Base-by-base conservation (phyloP, 2,113 vertebrate genomes). In the Tapirus terrestris region DNA sequence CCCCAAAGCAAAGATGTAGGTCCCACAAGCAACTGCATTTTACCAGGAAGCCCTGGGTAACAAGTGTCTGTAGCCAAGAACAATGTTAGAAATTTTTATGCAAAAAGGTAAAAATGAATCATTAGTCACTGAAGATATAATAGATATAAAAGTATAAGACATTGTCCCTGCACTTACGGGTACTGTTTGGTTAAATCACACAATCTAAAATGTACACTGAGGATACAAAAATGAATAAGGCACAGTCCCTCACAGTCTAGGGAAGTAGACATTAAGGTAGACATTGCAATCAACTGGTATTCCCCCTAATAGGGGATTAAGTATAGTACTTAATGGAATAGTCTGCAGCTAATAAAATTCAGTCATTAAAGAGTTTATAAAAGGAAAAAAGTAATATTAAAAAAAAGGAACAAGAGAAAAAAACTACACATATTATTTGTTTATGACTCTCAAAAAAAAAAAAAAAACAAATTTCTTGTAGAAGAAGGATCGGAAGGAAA, bases 101-200 rank as follows among this genome's bases (percentile, higher is more conserved):
- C 33, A 53, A 92, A 94, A 81, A 8, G 27, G 18, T 95, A 25
- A 61, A 96, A 97, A 51, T 14, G 58, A 90, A 39, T 89, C 31
- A 25, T 91, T 60, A 94, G 68, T 86, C 29, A 53, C 36, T 43
- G 43, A 61, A 67, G 23, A 87, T 77, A 48, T 8, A 86, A 58
- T 36, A 85, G 48, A 8, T 68, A 45, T 72, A 33, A 77, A 77
- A 84, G 68, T 60, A 33, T 76, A 43, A 96, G 25, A 67, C 65
- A 79, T 53, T 36, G 43, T 68, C 7, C 45, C 27, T 85, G 45
- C 6, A n/a, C 27, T 97, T 77, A 75, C 4, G 65, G 39, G 51
- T 79, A 33, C 2, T 43, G 6, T 89, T 80, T 58, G 18, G 13
- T 65, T 94, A 84, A 76, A n/a, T 91, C 33, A 27, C 39, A 84